phyloP scores from a whole-genome alignment of 1,140 invertebrate genomes.

The Atta colombica region DNA sequence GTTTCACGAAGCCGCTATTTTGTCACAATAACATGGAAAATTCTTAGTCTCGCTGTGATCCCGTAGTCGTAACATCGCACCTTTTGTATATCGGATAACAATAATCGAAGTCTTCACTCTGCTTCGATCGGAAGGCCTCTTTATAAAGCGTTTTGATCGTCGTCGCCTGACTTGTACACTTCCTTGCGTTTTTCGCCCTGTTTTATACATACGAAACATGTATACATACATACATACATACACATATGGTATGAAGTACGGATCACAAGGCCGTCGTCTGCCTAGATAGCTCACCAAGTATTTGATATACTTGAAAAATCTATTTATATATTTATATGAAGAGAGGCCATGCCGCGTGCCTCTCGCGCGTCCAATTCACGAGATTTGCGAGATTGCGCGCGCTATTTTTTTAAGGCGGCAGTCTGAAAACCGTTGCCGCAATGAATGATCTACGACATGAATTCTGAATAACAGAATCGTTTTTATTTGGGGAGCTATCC shows the following conservation, averaged over 20 bases:
- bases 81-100: constrained; percentile 72
- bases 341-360: constrained; percentile 1
- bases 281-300: constrained; percentile 69
- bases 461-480: constrained; percentile 38
- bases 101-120: constrained; percentile 66
- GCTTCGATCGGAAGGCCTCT: constrained; percentile 70
- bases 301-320: constrained; percentile 64
- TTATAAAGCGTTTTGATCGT: constrained; percentile 69
- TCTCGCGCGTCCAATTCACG: constrained; percentile 12
- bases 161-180: constrained; percentile 39
- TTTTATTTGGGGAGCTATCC: constrained; percentile 58
- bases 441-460: constrained; percentile 16
- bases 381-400: constrained; percentile 9
- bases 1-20: constrained; percentile 59
- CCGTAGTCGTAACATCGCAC: constrained; percentile 75
- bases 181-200: constrained; percentile 47
- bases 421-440: not conserved
- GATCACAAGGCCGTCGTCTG: constrained; percentile 33
- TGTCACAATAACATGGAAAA: constrained; percentile 71
- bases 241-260: constrained; percentile 37
- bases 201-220: constrained; percentile 15
- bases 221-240: constrained; percentile 13
- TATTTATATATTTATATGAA: constrained; percentile 70
- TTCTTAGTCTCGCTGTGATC: constrained; percentile 79
- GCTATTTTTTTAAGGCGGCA: constrained; percentile 40